Percentiles rank a stretch among this genome's conserved stretches.
Conservation (phyloP, 2,888 invertebrate species). For the Leptogaster cylindrica region DNA sequence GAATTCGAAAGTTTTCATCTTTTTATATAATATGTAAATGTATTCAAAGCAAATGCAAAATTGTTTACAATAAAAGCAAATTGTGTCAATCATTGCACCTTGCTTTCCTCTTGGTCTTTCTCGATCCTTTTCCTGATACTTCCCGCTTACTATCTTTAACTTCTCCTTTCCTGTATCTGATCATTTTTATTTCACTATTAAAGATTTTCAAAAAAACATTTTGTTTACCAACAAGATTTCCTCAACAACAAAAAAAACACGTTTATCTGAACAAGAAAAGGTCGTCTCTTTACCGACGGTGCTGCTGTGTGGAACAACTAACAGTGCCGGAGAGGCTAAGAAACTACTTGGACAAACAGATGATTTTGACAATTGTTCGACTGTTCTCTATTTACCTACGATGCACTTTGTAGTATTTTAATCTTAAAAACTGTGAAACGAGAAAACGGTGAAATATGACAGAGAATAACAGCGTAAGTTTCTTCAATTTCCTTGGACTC, state of each 20-base stretch:
- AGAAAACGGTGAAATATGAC: conserved; percentile 35
- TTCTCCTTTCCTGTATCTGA: conserved; percentile 3
- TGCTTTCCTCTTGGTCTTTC: conserved; percentile 8
- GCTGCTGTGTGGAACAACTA: too few relatives aligned
- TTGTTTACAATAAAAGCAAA: too few relatives aligned
- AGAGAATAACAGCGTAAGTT: conserved; percentile 47
- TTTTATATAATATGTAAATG: too few relatives aligned
- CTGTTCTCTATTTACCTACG: conserved; percentile 8
- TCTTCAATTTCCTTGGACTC: neutral
- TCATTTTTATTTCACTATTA: neutral
- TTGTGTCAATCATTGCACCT: too few relatives aligned
- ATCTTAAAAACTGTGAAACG: neutral
- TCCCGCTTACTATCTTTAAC: neutral
- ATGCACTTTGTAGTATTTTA: neutral
- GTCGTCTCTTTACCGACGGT: too few relatives aligned
- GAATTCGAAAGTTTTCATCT: too few relatives aligned
- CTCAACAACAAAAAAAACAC: neutral
- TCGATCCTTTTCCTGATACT: neutral
- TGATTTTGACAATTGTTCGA: conserved; percentile 36
- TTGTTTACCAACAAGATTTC: too few relatives aligned
- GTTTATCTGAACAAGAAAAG: too few relatives aligned
- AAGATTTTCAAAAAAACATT: neutral
- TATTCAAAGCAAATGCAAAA: too few relatives aligned
- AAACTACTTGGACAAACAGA: conserved; percentile 18
- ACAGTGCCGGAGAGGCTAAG: neutral